phyloP scores from a whole-genome alignment of 2,888 invertebrate species.

The Alsophila aescularia region DNA sequence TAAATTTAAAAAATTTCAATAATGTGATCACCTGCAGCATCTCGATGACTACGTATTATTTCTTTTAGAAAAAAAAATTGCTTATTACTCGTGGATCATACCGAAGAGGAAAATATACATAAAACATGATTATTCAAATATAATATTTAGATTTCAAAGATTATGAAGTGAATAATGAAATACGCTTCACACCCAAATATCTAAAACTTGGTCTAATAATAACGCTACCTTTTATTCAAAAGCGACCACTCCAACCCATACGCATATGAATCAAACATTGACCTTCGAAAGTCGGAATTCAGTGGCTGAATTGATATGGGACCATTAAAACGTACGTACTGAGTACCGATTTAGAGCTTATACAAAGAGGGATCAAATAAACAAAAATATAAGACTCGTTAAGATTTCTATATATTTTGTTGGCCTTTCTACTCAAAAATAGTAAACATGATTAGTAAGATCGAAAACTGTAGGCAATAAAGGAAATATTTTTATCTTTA shows the following conservation, averaged over 20 bases:
- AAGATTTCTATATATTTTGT: not conserved
- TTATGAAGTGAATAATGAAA: not conserved
- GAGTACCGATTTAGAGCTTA: not conserved
- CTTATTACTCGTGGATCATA: no score
- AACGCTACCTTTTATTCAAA: conserved; percentile 10
- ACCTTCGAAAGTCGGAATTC: conserved; percentile 12
- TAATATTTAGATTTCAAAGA: no score
- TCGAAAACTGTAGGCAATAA: no score
- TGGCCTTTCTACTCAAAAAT: not conserved
- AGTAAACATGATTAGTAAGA: no score
- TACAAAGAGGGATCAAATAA: not conserved
- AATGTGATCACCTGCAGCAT: no score
- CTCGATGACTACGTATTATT: no score
- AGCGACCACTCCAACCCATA: conserved; percentile 12
- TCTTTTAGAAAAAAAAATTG: no score
- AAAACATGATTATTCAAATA: no score
- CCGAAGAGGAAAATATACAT: no score
- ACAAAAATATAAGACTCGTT: not conserved
- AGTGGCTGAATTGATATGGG: conserved; percentile 12
- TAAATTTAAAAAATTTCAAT: no score
- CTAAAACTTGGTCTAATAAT: conserved; percentile 7
- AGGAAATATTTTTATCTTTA: no score
- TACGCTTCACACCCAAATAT: conserved; percentile 3
- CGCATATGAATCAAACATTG: conserved; percentile 17
- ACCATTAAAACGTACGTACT: conserved; percentile 3